Evolutionary conservation across 1,140 invertebrate species (phyloP).

Genomic region (Lithobius niger): DNA sequence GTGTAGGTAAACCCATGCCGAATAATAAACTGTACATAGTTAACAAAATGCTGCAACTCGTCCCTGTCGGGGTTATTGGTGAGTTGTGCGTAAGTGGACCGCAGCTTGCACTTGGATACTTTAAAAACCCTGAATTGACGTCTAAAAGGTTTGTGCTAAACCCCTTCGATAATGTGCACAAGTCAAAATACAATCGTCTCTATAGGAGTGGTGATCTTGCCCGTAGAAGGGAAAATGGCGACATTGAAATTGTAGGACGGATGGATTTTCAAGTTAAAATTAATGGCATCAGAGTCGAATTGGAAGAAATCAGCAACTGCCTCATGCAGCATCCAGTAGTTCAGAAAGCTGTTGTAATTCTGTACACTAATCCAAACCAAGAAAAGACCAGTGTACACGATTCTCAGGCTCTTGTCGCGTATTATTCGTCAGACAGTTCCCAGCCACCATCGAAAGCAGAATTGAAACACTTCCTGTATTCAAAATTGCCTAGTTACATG

Average conservation of each 20-base stretch:
- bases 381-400: no score
- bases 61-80: slow-evolving; percentile 36
- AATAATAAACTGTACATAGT: slow-evolving; percentile 35
- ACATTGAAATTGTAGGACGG: slow-evolving; percentile 39
- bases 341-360: slow-evolving; percentile 33
- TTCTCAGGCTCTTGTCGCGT: slow-evolving; percentile 37
- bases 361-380: slow-evolving; percentile 35
- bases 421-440: slow-evolving; percentile 32
- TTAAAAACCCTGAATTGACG: slow-evolving; percentile 38
- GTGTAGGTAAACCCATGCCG: slow-evolving; percentile 34
- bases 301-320: slow-evolving; percentile 39
- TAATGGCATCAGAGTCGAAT: slow-evolving; percentile 39
- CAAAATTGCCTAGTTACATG: slow-evolving; percentile 40
- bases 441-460: slow-evolving; percentile 29
- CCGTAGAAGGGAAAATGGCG: slow-evolving; percentile 35
- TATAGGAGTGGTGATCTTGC: slow-evolving; percentile 40
- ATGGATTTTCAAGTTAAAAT: slow-evolving; percentile 41
- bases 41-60: slow-evolving; percentile 30
- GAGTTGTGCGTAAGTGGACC: slow-evolving; percentile 41
- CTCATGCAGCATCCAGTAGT: slow-evolving; percentile 33
- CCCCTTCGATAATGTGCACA: slow-evolving; percentile 9
- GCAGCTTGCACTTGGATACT: slow-evolving; percentile 36
- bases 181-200: slow-evolving; percentile 19
- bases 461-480: slow-evolving; percentile 33
- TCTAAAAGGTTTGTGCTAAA: slow-evolving; percentile 31